Conservation (phyloP, 2,113 vertebrate species). For the Forbesichthys papilliferus region DNA sequence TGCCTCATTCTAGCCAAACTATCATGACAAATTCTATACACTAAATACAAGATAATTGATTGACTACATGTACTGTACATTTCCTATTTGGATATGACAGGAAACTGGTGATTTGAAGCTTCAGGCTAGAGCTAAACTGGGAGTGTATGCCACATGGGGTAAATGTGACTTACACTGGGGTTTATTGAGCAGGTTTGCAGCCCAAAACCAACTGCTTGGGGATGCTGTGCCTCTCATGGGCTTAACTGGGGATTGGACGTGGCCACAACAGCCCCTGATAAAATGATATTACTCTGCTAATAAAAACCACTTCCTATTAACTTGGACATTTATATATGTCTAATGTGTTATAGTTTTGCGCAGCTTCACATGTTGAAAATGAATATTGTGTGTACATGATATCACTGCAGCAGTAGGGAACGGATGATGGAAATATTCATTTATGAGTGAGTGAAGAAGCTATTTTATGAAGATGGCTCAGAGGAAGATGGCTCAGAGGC, state of each 20-base stretch:
- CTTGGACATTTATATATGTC: conserved; percentile 14
- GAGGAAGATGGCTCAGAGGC: conserved; percentile 60
- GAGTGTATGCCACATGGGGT: too few species aligned
- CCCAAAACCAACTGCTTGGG: background rate
- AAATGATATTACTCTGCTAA: conserved; percentile 17
- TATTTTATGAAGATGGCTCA: conserved; percentile 49
- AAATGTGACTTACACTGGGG: too few species aligned
- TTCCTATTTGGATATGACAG: too few species aligned
- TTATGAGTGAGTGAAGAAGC: conserved; percentile 36
- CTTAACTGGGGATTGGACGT: background rate
- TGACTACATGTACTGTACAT: too few species aligned
- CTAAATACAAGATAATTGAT: too few species aligned
- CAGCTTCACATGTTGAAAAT: conserved; percentile 8
- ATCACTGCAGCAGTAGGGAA: background rate
- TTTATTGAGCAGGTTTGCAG: too few species aligned
- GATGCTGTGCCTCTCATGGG: background rate
- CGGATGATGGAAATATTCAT: conserved; percentile 60
- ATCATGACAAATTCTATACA: too few species aligned
- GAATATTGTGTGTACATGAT: background rate
- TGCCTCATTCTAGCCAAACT: background rate
- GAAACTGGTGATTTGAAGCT: too few species aligned
- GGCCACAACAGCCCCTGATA: background rate
- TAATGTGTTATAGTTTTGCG: background rate
- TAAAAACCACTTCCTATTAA: conserved; percentile 18
- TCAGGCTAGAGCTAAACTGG: too few species aligned